phyloP scores from a whole-genome alignment of 2,797 vertebrate species.

The Cirrhinus mrigala region DNA sequence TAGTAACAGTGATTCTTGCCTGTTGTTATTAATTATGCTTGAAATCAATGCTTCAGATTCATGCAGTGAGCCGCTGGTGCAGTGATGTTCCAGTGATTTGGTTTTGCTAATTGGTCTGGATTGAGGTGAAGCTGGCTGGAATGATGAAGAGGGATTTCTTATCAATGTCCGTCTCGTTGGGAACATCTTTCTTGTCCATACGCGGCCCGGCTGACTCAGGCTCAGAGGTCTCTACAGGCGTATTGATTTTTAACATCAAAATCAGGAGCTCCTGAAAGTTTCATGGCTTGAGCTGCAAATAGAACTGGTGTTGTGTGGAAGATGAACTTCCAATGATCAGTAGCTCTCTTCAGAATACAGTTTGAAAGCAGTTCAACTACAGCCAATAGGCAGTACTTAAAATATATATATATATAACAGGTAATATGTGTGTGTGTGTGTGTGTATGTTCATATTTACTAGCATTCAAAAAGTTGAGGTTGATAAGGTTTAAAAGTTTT shows the following conservation, averaged over 20 bases:
- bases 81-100: neutral
- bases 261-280: neutral
- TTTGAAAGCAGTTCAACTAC: too few relatives aligned
- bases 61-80: neutral
- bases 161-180: neutral
- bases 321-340: neutral
- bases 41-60: neutral
- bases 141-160: slow-evolving; percentile 14
- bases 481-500: too few relatives aligned
- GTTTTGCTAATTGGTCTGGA: neutral
- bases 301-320: neutral
- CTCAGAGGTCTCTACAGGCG: neutral
- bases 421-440: too few relatives aligned
- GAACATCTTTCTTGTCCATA: neutral
- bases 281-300: neutral
- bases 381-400: too few relatives aligned
- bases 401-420: too few relatives aligned
- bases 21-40: too few relatives aligned
- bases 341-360: neutral
- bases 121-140: neutral
- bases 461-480: too few relatives aligned
- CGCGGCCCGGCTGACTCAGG: slow-evolving; percentile 1
- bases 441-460: too few relatives aligned
- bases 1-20: neutral
- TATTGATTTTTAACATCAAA: slow-evolving; percentile 19